Percentiles rank a stretch among this genome's conserved stretches.
These are phyloP conservation scores for Archips xylosteana DNA, from an alignment of 2,888 invertebrate genomes.

Conservation along the genomic window DNA sequence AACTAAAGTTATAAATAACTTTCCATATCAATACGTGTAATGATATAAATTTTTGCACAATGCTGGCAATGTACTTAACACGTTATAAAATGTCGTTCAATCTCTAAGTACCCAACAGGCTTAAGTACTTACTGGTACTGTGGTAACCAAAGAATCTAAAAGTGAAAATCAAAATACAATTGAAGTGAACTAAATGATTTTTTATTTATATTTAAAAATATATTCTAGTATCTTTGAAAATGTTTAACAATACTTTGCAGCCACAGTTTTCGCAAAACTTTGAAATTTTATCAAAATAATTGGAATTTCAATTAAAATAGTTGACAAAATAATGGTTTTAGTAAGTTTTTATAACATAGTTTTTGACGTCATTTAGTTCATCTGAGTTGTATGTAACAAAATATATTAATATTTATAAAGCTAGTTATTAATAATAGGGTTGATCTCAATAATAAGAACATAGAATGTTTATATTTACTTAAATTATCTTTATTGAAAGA, in stretches of 20 bases:
- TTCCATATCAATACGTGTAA: neutral
- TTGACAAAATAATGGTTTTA: neutral
- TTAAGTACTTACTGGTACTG: neutral
- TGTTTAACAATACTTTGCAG: no score
- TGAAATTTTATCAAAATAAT: no score
- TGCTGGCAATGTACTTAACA: neutral
- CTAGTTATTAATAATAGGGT: conserved; percentile 35
- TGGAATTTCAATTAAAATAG: neutral
- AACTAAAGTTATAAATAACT: neutral
- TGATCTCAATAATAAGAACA: conserved; percentile 39
- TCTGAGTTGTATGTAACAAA: neutral
- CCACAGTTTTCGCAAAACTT: no score
- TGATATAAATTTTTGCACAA: neutral
- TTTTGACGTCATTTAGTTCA: neutral
- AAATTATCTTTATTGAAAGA: conserved; percentile 68
- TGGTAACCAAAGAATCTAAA: neutral
- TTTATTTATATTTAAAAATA: neutral
- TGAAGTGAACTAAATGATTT: neutral
- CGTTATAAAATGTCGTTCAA: neutral
- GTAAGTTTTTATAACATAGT: no score
- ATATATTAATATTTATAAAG: no score
- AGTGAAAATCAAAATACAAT: neutral
- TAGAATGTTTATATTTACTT: conserved; percentile 42
- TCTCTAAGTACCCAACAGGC: neutral
- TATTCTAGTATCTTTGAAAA: neutral